These are phyloP conservation scores for Phallusia fumigata DNA, from an alignment of 23 tunicate species.

Conservation along the genomic window DNA sequence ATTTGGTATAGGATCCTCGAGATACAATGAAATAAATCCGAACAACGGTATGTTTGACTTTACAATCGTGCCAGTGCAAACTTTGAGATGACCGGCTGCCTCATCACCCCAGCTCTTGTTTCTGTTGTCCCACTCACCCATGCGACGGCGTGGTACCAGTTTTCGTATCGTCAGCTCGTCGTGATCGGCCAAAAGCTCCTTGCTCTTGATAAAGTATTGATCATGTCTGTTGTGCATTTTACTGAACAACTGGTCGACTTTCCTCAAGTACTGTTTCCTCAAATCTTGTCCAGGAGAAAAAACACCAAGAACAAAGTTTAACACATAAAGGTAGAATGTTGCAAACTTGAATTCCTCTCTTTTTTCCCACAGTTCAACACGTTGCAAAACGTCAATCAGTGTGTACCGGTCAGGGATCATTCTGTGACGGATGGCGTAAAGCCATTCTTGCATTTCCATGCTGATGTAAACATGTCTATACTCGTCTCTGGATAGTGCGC, in stretches of 20 bases:
- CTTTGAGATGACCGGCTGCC: not conserved
- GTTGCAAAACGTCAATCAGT: constrained; percentile 22
- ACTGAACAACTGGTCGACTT: not conserved
- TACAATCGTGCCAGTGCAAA: constrained; percentile 44
- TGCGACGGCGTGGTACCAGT: constrained; percentile 5
- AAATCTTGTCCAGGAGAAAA: constrained; percentile 24
- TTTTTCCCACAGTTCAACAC: constrained; percentile 32
- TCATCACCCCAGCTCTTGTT: constrained; percentile 30
- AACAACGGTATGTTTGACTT: constrained; percentile 6
- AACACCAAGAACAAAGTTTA: constrained; percentile 31
- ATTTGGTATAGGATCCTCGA: not conserved
- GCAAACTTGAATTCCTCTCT: constrained; percentile 45
- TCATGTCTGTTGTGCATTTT: not conserved
- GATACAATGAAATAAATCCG: constrained; percentile 44
- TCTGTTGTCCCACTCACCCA: constrained; percentile 50
- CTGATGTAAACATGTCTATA: not conserved
- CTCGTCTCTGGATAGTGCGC: not conserved
- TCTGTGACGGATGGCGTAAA: constrained; percentile 57
- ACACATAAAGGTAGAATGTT: constrained; percentile 49
- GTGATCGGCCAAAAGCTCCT: constrained; percentile 29
- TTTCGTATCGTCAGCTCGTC: constrained; percentile 28
- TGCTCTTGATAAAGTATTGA: not conserved
- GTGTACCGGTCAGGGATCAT: not conserved
- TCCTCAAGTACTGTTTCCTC: not conserved
- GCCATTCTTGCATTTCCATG: constrained; percentile 54